Evolutionary conservation across 1,140 invertebrate genomes (phyloP).

Genomic region (Drosophila bocqueti): DNA sequence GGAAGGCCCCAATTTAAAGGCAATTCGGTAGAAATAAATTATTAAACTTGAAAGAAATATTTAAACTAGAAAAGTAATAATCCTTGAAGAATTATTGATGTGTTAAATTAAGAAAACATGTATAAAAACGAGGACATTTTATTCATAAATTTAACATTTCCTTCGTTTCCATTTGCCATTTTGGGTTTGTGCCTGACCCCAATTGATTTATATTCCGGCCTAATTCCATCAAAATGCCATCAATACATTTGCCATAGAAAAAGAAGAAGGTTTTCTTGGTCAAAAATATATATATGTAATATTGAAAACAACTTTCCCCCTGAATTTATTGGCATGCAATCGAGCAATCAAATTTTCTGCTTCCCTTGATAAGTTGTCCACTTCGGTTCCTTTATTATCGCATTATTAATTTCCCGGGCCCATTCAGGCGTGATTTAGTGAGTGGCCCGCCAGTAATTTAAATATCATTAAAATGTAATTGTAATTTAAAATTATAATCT

Average conservation of each 20-base stretch:
- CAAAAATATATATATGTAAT: neutral
- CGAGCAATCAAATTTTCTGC: slow-evolving; percentile 21
- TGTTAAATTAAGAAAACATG: neutral
- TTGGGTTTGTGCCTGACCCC: neutral
- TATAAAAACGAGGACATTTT: slow-evolving; percentile 2
- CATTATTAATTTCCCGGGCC: slow-evolving; percentile 35
- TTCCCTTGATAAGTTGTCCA: slow-evolving; percentile 26
- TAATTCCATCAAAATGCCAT: slow-evolving; percentile 26
- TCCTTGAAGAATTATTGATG: neutral
- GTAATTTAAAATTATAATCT: slow-evolving; percentile 73
- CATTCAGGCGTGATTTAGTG: slow-evolving; percentile 17
- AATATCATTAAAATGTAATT: slow-evolving; percentile 66
- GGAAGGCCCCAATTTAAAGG: neutral
- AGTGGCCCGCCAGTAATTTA: slow-evolving; percentile 26
- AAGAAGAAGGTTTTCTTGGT: neutral
- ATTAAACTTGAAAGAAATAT: neutral
- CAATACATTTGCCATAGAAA: slow-evolving; percentile 3
- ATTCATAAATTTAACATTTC: slow-evolving; percentile 10
- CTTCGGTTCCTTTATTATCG: slow-evolving; percentile 32
- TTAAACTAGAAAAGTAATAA: neutral
- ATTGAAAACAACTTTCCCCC: slow-evolving; percentile 14
- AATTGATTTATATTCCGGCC: slow-evolving; percentile 19
- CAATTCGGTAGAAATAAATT: neutral
- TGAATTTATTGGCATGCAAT: slow-evolving; percentile 26
- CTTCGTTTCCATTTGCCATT: neutral